Percentiles rank a stretch among this genome's conserved stretches.
phyloP scores from a whole-genome alignment of 2,113 vertebrate genomes.

The Otocyon megalotis region DNA sequence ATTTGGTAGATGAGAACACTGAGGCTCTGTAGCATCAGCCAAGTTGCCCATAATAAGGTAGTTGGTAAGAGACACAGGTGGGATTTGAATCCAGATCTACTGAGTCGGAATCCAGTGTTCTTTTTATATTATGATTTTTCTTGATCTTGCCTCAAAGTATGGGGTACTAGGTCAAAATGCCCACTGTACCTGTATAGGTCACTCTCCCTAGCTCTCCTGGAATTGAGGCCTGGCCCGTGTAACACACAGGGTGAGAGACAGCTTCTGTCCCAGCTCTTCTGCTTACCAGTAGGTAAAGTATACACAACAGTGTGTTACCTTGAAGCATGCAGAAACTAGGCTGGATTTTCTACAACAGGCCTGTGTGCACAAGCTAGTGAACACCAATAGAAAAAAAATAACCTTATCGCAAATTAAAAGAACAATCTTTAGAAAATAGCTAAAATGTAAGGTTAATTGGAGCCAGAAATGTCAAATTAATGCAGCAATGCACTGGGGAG shows the following conservation, averaged over 20 bases:
- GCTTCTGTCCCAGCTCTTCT: background rate
- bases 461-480: slow-evolving; percentile 94
- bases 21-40: background rate
- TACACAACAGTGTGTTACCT: slow-evolving; percentile 47
- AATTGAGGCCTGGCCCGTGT: background rate
- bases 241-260: background rate
- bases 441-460: slow-evolving; percentile 95
- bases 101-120: background rate
- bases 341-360: slow-evolving; percentile 75
- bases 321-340: slow-evolving; percentile 64
- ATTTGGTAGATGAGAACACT: background rate
- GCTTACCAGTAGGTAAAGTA: background rate
- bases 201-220: background rate
- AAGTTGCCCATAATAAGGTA: background rate
- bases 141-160: background rate
- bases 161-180: background rate
- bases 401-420: slow-evolving; percentile 88
- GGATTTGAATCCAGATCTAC: background rate
- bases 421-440: slow-evolving; percentile 87
- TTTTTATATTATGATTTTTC: background rate
- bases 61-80: background rate
- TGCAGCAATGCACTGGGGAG: slow-evolving; percentile 92
- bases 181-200: background rate
- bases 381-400: slow-evolving; percentile 85
- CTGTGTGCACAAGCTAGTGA: slow-evolving; percentile 81